Evolutionary conservation across 2,888 invertebrate genomes (phyloP), one percentile per base, ranked within the genome.

Genomic region (Globia sparganii): DNA sequence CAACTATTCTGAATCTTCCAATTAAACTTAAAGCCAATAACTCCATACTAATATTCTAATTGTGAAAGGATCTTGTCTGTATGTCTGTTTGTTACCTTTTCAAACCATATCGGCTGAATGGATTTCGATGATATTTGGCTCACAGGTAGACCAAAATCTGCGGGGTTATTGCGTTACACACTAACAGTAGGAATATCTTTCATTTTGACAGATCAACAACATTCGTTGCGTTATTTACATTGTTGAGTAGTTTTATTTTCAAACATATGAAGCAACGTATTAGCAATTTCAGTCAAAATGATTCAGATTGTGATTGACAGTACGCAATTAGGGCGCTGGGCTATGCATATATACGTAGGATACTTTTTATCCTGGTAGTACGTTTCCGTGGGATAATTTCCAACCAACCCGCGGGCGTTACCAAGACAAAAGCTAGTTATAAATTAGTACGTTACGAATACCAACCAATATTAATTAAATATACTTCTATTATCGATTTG

Each of bases 341-440:
- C 4, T 25, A 53, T 53, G 53, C 53, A 25, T 8, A 53, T 1
- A 53, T 53, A 25, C 25, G 25, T 37, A 37, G 9, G 37, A 53
- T 53, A 53, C 49, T 25, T 53, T 53, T 56, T n/a, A 56, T 56
- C 1, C 11, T 4, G 4, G 4, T 25, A 53, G 11, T n/a, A 0
- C 4, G 9, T 53, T 53, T 1, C n/a, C 53, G 3, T 53, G 53
- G n/a, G 11, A 56, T n/a, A 56, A 56, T 56, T 56, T 56, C 11
- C 53, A n/a, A n/a, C 11, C n/a, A 4, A 4, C 8, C 0, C 1
- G n/a, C 25, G 11, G 9, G 4, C 4, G 25, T 11, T 9, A 11
- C 25, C 53, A 8, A 3, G 2, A 4, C n/a, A 56, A n/a, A 56
- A n/a, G n/a, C 13, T 56, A 56, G 3, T 53, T 53, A 25, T n/a